These are phyloP conservation scores for Phyllotreta striolata DNA, from an alignment of 2,888 invertebrate genomes.

Conservation along the genomic window DNA sequence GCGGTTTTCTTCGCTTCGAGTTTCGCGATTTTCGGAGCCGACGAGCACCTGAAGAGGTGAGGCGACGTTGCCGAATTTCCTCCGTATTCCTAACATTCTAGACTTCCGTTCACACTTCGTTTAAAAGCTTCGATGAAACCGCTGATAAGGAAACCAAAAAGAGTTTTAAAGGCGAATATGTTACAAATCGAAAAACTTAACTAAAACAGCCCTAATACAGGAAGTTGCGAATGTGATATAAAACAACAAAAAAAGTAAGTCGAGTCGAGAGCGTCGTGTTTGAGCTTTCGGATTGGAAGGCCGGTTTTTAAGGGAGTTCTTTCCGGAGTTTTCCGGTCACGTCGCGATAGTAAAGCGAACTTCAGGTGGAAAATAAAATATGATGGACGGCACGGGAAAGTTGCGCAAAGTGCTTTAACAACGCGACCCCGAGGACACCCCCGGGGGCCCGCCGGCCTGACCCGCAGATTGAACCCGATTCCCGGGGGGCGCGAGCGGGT, in stretches of 20 bases:
- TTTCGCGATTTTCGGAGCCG: slow-evolving; percentile 29
- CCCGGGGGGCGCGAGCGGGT: slow-evolving; percentile 48
- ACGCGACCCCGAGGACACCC: slow-evolving; percentile 43
- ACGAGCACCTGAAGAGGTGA: slow-evolving; percentile 31
- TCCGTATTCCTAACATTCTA: too few relatives aligned
- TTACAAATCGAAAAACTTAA: too few relatives aligned
- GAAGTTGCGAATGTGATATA: too few relatives aligned
- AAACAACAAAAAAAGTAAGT: too few relatives aligned
- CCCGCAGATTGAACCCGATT: slow-evolving; percentile 45
- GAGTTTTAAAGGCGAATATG: too few relatives aligned
- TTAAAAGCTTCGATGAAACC: too few relatives aligned
- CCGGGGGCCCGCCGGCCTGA: slow-evolving; percentile 41
- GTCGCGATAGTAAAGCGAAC: slow-evolving; percentile 47
- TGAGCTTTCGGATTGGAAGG: too few relatives aligned
- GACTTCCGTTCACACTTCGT: too few relatives aligned
- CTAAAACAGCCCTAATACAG: too few relatives aligned
- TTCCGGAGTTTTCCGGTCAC: slow-evolving; percentile 46
- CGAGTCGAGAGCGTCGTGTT: too few relatives aligned
- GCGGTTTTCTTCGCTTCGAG: slow-evolving; percentile 30
- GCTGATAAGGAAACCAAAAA: too few relatives aligned
- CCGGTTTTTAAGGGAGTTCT: slow-evolving; percentile 28
- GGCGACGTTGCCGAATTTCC: slow-evolving; percentile 26
- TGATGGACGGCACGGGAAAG: slow-evolving; percentile 46
- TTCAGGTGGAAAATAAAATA: slow-evolving; percentile 51
- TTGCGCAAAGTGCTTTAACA: slow-evolving; percentile 49